Conservation (phyloP, 2,888 invertebrate genomes). For the Sicus ferrugineus region DNA sequence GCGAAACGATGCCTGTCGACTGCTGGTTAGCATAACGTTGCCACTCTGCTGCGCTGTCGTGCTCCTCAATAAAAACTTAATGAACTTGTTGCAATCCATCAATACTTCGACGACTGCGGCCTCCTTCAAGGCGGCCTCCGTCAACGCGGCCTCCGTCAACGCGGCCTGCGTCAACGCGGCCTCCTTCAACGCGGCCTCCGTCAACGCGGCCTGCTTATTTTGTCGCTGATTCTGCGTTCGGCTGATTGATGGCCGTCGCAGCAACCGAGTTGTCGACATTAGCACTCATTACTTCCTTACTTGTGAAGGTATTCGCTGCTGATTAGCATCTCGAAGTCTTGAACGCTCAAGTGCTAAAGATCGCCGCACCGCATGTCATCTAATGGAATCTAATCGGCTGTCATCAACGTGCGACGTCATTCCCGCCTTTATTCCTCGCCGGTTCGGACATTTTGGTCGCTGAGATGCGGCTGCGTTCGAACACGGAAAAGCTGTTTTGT, state of each 20-base stretch:
- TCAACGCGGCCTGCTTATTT: too few species aligned
- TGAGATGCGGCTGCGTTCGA: too few species aligned
- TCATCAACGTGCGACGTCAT: too few species aligned
- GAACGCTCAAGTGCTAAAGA: too few species aligned
- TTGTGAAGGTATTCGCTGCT: conserved; percentile 9
- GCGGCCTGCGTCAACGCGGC: background rate
- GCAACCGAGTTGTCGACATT: conserved; percentile 19
- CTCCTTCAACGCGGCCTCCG: background rate
- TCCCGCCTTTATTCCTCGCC: too few species aligned
- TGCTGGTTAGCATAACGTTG: conserved; percentile 58
- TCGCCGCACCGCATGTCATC: background rate
- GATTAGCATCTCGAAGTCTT: background rate
- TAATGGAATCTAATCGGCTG: too few species aligned
- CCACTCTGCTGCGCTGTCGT: conserved; percentile 44
- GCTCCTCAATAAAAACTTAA: background rate
- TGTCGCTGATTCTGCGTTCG: too few species aligned
- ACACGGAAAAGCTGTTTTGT: too few species aligned
- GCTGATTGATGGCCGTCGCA: conserved; percentile 14
- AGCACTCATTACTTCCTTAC: background rate
- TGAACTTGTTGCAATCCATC: conserved; percentile 7
- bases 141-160: too few species aligned
- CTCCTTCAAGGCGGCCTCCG: background rate
- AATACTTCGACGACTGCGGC: conserved; percentile 3
- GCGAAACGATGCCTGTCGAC: background rate
- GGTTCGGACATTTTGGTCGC: too few species aligned